A percentile compares a stretch with the other conserved stretches of the same genome.
These are phyloP conservation scores for Bombus superbus DNA, from an alignment of 1,140 invertebrate species.

Conservation along the genomic window DNA sequence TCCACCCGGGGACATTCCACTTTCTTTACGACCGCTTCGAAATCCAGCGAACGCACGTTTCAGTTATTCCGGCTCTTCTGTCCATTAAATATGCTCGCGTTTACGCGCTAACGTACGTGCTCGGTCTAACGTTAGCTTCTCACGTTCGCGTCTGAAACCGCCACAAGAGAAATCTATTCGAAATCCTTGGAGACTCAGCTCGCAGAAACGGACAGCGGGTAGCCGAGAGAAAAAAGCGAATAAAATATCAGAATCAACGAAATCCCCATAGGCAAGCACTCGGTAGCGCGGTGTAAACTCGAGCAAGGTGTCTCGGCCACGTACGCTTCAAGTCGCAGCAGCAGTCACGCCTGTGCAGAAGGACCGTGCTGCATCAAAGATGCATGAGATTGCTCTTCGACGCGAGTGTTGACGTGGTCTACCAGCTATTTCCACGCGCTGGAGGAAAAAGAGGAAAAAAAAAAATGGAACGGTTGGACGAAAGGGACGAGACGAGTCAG, in stretches of 20 bases:
- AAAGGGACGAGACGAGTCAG: background rate
- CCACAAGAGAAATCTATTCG: background rate
- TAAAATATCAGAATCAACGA: slow-evolving; percentile 18
- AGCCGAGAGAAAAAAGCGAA: background rate
- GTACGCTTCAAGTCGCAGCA: slow-evolving; percentile 26
- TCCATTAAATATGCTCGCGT: slow-evolving; percentile 4
- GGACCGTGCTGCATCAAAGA: slow-evolving; percentile 60
- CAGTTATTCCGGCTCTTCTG: background rate
- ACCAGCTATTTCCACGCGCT: slow-evolving; percentile 40
- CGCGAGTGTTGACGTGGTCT: slow-evolving; percentile 23
- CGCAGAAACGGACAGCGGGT: background rate
- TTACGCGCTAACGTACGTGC: background rate
- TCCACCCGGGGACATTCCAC: background rate
- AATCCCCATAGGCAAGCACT: slow-evolving; percentile 2
- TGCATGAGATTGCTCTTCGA: slow-evolving; percentile 60
- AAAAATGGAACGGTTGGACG: background rate
- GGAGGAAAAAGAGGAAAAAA: background rate
- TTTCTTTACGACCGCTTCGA: background rate
- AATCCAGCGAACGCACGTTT: background rate
- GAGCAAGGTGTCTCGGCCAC: slow-evolving; percentile 40
- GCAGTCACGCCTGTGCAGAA: slow-evolving; percentile 5
- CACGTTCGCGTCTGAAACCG: background rate
- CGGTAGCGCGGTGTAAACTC: slow-evolving; percentile 9
- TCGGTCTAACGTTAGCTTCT: background rate
- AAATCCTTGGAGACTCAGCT: background rate